These are phyloP conservation scores for Arctocebus calabarensis DNA, from an alignment of 2,797 vertebrate genomes.

Conservation along the genomic window DNA sequence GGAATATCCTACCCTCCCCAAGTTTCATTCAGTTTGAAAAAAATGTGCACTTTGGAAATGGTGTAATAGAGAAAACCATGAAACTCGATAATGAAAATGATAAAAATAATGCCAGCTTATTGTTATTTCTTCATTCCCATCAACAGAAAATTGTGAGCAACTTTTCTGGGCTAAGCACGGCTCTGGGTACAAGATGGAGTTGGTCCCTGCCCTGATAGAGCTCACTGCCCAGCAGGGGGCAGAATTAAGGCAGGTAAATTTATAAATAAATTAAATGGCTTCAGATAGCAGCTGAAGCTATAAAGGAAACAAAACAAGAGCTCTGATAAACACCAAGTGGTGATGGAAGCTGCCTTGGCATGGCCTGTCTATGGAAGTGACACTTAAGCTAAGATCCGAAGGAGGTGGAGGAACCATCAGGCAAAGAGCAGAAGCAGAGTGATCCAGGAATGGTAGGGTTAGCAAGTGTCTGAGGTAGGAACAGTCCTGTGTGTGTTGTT, in stretches of 20 bases:
- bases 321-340: neutral
- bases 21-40: neutral
- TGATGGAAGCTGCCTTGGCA: too few relatives aligned
- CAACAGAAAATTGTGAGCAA: neutral
- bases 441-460: rapidly evolving
- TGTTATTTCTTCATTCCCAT: neutral
- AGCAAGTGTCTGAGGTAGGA: rapidly evolving
- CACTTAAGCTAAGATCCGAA: neutral
- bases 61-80: too few relatives aligned
- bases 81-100: neutral
- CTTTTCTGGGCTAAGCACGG: neutral
- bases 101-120: neutral
- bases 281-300: neutral
- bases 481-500: rapidly evolving
- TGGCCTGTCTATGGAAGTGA: neutral
- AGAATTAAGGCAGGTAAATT: neutral
- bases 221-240: rapidly evolving
- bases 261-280: neutral
- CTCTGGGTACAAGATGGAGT: neutral
- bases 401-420: rapidly evolving
- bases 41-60: neutral
- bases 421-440: neutral
- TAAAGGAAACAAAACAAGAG: neutral
- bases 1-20: neutral
- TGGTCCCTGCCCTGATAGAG: neutral